Evolutionary conservation across 2,113 vertebrate genomes (phyloP).

Genomic region (Crotophaga sulcirostris): DNA sequence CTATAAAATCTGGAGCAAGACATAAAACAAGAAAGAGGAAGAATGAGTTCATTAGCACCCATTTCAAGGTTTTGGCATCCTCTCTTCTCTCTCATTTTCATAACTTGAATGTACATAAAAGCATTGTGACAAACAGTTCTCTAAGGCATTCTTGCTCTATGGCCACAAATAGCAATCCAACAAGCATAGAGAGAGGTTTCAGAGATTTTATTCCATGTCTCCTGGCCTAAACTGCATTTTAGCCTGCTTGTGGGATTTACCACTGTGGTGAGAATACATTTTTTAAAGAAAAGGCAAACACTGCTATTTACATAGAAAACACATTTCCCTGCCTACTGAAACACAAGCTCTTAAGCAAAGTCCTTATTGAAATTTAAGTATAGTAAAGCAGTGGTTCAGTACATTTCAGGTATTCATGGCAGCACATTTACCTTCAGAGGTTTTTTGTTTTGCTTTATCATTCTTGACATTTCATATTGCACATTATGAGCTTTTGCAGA

Average conservation of each 20-base stretch:
- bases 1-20: neutral
- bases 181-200: neutral
- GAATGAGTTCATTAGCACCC: neutral
- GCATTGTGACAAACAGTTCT: neutral
- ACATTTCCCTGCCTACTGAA: neutral
- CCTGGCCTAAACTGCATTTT: neutral
- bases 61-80: neutral
- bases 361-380: slow-evolving; percentile 35
- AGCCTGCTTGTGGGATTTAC: slow-evolving; percentile 21
- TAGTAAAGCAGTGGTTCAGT: slow-evolving; percentile 2
- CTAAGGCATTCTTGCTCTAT: neutral
- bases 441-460: slow-evolving; percentile 32
- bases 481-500: neutral
- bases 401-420: slow-evolving; percentile 22
- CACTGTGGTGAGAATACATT: neutral
- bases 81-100: neutral
- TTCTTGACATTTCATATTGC: slow-evolving; percentile 48
- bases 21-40: neutral
- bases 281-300: slow-evolving; percentile 25
- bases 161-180: neutral
- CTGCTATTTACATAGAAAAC: slow-evolving; percentile 37
- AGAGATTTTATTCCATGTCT: neutral
- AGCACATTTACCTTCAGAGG: slow-evolving; percentile 18
- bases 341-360: slow-evolving; percentile 14
- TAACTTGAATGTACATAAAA: neutral